phyloP scores from a whole-genome alignment of 1,140 invertebrate species.

The Heliothis virescens region DNA sequence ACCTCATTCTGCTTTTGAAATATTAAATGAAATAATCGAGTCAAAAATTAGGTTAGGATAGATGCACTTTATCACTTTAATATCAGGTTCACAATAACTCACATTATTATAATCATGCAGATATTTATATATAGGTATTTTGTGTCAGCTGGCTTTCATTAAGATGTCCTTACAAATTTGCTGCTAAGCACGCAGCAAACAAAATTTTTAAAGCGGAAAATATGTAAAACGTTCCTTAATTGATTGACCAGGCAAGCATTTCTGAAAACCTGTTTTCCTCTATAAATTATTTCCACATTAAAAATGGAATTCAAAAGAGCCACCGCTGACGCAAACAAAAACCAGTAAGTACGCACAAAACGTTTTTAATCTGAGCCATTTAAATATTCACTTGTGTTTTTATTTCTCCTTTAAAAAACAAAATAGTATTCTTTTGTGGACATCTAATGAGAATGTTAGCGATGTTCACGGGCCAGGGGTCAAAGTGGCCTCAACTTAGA shows the following conservation, averaged over 20 bases:
- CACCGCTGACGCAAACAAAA: constrained; percentile 22
- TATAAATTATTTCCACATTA: constrained; percentile 28
- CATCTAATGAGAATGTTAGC: constrained; percentile 75
- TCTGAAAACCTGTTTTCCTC: constrained; percentile 16
- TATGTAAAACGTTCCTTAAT: constrained; percentile 1
- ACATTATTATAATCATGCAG: too few species aligned
- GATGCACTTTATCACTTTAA: too few species aligned
- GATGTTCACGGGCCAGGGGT: constrained; percentile 77
- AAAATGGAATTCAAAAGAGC: constrained; percentile 1
- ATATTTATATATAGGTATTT: too few species aligned
- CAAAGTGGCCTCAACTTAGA: constrained; percentile 77
- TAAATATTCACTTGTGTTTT: constrained; percentile 50
- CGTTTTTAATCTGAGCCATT: constrained; percentile 46
- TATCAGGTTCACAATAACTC: too few species aligned
- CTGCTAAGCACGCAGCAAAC: neutral
- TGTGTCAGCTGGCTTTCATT: neutral
- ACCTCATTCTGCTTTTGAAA: too few species aligned
- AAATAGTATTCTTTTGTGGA: constrained; percentile 61
- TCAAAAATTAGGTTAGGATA: too few species aligned
- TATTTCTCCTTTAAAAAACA: constrained; percentile 61
- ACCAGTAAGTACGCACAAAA: constrained; percentile 29
- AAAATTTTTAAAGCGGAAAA: neutral
- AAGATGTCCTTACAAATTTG: neutral
- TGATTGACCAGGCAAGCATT: constrained; percentile 25
- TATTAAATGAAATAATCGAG: too few species aligned